Conservation (phyloP, 2,888 invertebrate genomes). For the Harpalus rubripes region DNA sequence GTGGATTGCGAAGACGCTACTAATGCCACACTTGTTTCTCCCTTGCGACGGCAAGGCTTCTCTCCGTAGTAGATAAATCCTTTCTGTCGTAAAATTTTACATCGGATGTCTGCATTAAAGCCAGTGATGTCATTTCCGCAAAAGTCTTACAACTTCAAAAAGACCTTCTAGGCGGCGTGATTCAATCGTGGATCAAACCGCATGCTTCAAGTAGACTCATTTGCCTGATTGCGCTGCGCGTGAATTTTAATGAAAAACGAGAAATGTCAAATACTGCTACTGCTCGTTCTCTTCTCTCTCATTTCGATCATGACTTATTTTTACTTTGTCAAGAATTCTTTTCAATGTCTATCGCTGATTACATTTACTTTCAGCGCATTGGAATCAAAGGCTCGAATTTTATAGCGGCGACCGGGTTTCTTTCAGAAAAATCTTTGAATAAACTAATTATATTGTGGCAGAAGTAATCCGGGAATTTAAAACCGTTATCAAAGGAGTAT, state of each 20-base stretch:
- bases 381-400: no score
- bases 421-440: no score
- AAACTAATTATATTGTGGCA: no score
- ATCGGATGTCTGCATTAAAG: constrained; percentile 61
- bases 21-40: constrained; percentile 57
- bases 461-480: no score
- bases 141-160: constrained; percentile 61
- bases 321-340: constrained; percentile 11
- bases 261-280: constrained; percentile 24
- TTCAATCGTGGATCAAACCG: constrained; percentile 56
- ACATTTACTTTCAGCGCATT: neutral
- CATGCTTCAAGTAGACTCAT: constrained; percentile 51
- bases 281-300: neutral
- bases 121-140: constrained; percentile 60
- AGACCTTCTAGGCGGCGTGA: constrained; percentile 38
- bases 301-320: constrained; percentile 26
- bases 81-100: constrained; percentile 62
- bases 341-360: constrained; percentile 14
- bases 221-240: constrained; percentile 47
- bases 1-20: constrained; percentile 32
- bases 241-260: constrained; percentile 52
- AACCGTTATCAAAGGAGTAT: no score
- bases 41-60: constrained; percentile 19
- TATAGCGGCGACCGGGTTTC: no score
- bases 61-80: constrained; percentile 42